Percentiles rank a stretch among this genome's conserved stretches.
Evolutionary conservation across 2,797 vertebrate species (phyloP).

Genomic region (Catharus ustulatus): DNA sequence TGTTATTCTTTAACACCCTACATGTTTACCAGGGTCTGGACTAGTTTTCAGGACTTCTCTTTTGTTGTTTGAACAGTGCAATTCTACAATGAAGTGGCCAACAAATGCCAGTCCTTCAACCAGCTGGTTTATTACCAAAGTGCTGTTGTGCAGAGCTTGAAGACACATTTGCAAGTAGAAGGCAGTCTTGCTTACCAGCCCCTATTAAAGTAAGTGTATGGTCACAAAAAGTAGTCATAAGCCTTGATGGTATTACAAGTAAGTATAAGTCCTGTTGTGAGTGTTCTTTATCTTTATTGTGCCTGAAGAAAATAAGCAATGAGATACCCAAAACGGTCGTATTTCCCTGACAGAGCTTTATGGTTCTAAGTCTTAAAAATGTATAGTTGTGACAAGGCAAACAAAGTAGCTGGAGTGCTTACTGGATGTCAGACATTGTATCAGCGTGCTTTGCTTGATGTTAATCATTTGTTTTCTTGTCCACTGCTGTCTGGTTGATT

Average conservation of each 20-base stretch:
- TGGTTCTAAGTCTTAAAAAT: not conserved
- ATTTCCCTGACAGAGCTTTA: not conserved
- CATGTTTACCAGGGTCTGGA: not conserved
- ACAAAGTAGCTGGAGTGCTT: not conserved
- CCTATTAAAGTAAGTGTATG: constrained; percentile 89
- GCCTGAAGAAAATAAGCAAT: not conserved
- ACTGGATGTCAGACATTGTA: not conserved
- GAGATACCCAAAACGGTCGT: not conserved
- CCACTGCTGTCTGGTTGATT: not conserved
- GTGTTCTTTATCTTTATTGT: not conserved
- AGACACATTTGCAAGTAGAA: constrained; percentile 86
- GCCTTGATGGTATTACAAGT: not conserved
- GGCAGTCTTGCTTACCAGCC: constrained; percentile 91
- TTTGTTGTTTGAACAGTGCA: constrained; percentile 77
- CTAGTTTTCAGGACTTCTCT: not conserved
- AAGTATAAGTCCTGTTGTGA: not conserved
- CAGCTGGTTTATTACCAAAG: constrained; percentile 94
- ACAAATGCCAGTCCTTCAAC: constrained; percentile 94
- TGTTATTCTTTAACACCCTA: not conserved
- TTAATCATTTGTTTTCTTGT: not conserved
- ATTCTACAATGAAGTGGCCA: constrained; percentile 88
- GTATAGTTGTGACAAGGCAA: not conserved
- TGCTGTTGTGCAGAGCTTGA: constrained; percentile 87
- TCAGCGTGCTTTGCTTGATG: not conserved
- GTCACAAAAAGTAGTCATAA: not conserved